Conservation (phyloP, 2,113 vertebrate species). For the Bujurquina vittata region DNA sequence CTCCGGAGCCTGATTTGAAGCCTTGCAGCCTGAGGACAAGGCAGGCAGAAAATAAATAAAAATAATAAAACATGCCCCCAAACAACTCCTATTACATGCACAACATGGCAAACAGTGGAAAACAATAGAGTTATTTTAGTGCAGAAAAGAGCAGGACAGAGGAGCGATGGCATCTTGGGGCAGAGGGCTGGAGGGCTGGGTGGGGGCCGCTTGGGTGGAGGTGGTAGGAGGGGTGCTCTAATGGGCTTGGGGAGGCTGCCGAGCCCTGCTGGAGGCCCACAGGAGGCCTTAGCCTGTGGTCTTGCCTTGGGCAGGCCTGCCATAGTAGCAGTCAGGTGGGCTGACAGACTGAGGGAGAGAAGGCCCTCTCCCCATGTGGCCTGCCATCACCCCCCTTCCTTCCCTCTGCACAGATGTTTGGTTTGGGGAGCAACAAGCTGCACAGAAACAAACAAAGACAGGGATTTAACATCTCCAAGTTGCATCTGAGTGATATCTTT, state of each 20-base stretch:
- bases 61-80: slow-evolving; percentile 64
- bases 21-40: slow-evolving; percentile 72
- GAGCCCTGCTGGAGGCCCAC: slow-evolving; percentile 73
- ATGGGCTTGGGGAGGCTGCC: slow-evolving; percentile 77
- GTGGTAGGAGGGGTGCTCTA: slow-evolving; percentile 72
- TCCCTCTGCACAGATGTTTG: slow-evolving; percentile 69
- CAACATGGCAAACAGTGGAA: slow-evolving; percentile 54
- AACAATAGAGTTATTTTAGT: slow-evolving; percentile 73
- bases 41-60: slow-evolving; percentile 43
- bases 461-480: slow-evolving; percentile 28
- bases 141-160: slow-evolving; percentile 48
- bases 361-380: slow-evolving; percentile 68
- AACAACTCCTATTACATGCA: slow-evolving; percentile 62
- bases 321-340: slow-evolving; percentile 80
- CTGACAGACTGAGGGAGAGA: slow-evolving; percentile 77
- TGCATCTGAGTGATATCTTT: slow-evolving; percentile 20
- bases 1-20: slow-evolving; percentile 62
- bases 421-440: slow-evolving; percentile 73
- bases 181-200: slow-evolving; percentile 72
- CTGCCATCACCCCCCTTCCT: slow-evolving; percentile 44
- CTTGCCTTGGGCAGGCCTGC: slow-evolving; percentile 85
- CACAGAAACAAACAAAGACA: slow-evolving; percentile 61
- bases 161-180: slow-evolving; percentile 75
- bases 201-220: slow-evolving; percentile 51
- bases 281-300: slow-evolving; percentile 83